Conservation (phyloP, 2,888 invertebrate species). For the Pardosa pseudoannulata region DNA sequence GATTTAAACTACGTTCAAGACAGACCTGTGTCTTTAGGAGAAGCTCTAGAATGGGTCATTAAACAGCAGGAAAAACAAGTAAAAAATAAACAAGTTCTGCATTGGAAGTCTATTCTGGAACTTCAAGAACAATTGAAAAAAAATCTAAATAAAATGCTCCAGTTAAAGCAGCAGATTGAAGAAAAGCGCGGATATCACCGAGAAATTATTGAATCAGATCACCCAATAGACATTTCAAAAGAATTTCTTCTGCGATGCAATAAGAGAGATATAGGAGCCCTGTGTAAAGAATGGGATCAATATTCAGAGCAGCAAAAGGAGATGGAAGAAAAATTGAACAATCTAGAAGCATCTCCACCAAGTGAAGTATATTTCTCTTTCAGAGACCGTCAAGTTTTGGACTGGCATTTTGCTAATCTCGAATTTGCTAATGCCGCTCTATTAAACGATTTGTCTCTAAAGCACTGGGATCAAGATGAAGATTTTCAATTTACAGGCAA, state of each 20-base stretch:
- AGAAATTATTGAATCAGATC: slow-evolving; percentile 79
- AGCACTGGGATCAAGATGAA: slow-evolving; percentile 99
- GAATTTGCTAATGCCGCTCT: slow-evolving; percentile 99
- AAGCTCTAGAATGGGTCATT: slow-evolving; percentile 97
- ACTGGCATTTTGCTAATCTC: slow-evolving; percentile 99
- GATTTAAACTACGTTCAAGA: slow-evolving; percentile 91
- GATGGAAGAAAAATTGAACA: slow-evolving; percentile 88
- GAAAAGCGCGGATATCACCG: slow-evolving; percentile 80
- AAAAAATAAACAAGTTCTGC: slow-evolving; percentile 94
- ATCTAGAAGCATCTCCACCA: slow-evolving; percentile 91
- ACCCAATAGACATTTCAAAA: slow-evolving; percentile 82
- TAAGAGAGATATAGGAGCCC: slow-evolving; percentile 81
- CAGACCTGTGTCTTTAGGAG: slow-evolving; percentile 95
- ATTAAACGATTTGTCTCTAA: slow-evolving; percentile 92
- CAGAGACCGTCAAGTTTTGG: slow-evolving; percentile 95
- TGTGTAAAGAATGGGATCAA: slow-evolving; percentile 85
- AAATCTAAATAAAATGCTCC: slow-evolving; percentile 83
- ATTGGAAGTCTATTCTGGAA: slow-evolving; percentile 89
- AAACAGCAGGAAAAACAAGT: slow-evolving; percentile 96
- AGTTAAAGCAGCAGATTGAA: slow-evolving; percentile 82
- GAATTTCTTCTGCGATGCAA: slow-evolving; percentile 81
- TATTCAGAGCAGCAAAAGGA: slow-evolving; percentile 87
- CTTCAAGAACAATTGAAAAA: slow-evolving; percentile 91
- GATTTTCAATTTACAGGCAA: slow-evolving; percentile 99
- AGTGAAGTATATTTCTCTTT: slow-evolving; percentile 96